Percentiles rank a stretch among this genome's conserved stretches.
Conservation (phyloP, 2,113 vertebrate species). For the Leiothrix lutea region DNA sequence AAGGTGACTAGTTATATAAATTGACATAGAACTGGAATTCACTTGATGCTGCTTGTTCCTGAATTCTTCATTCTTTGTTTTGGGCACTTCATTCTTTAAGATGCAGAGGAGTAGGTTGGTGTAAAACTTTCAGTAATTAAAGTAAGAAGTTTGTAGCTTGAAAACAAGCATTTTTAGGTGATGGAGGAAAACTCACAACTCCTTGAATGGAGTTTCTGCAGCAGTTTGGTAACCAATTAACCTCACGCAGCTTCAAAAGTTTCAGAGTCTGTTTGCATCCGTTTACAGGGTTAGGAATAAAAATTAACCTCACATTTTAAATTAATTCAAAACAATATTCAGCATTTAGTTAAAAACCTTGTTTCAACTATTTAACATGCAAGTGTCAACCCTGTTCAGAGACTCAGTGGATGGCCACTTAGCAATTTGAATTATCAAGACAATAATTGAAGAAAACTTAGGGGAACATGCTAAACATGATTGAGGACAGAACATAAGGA, state of each 20-base stretch:
- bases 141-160: background rate
- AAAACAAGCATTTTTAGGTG: background rate
- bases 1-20: background rate
- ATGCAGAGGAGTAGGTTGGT: background rate
- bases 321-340: background rate
- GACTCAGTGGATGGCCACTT: background rate
- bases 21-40: background rate
- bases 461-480: background rate
- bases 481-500: background rate
- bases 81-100: background rate
- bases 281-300: background rate
- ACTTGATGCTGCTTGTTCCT: background rate
- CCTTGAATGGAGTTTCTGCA: background rate
- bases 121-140: background rate
- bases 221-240: background rate
- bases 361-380: background rate
- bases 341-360: background rate
- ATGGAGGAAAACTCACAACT: background rate
- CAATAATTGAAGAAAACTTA: background rate
- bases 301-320: background rate
- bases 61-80: background rate
- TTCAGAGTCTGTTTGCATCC: background rate
- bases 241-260: background rate
- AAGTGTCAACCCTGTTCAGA: background rate
- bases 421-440: background rate